A percentile compares a stretch with the other conserved stretches of the same genome.
Evolutionary conservation across 2,888 invertebrate genomes (phyloP).

Genomic region (Catocala fraxini): DNA sequence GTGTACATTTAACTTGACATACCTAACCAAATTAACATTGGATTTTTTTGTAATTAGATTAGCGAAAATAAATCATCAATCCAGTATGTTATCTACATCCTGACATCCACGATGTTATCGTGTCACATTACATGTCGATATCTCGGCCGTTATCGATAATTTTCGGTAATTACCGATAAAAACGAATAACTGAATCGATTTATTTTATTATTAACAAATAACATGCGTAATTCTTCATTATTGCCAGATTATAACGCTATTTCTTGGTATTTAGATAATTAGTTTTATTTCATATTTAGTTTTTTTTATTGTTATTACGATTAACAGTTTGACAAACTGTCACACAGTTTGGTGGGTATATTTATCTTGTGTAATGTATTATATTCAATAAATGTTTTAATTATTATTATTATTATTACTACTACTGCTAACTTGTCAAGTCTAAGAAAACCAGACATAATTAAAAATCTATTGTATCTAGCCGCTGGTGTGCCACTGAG

Average conservation of each 20-base stretch:
- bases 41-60: conserved; percentile 56
- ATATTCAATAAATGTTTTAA: too few species aligned
- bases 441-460: too few species aligned
- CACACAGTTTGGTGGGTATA: too few species aligned
- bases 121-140: conserved; percentile 33
- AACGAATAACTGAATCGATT: conserved; percentile 43
- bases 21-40: conserved; percentile 47
- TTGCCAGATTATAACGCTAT: conserved; percentile 57
- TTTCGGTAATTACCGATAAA: conserved; percentile 52
- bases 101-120: conserved; percentile 50
- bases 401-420: too few species aligned
- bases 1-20: conserved; percentile 12
- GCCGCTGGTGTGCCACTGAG: too few species aligned
- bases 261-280: conserved; percentile 53
- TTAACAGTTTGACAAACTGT: too few species aligned
- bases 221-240: conserved; percentile 58
- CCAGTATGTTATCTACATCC: conserved; percentile 49
- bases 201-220: conserved; percentile 49
- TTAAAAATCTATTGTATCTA: too few species aligned
- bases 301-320: conserved; percentile 9
- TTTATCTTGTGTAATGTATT: too few species aligned
- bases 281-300: conserved; percentile 15
- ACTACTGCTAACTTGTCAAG: too few species aligned
- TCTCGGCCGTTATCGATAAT: conserved; percentile 38
- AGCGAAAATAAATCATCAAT: conserved; percentile 61